Evolutionary conservation across 2,797 vertebrate species (phyloP), one percentile per base, ranked within the genome.

Genomic region (Liasis olivaceus): DNA sequence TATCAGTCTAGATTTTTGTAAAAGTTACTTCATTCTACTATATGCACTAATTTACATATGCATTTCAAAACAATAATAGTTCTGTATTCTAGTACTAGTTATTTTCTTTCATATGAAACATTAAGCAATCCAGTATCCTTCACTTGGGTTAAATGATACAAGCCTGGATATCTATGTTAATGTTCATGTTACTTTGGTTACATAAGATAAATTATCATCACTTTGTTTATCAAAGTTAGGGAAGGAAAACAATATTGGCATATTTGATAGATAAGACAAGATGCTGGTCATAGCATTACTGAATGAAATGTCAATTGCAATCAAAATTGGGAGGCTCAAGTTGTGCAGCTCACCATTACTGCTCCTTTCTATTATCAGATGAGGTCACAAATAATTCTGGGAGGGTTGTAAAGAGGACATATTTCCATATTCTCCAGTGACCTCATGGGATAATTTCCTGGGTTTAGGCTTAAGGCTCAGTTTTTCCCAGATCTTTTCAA

Each of bases 1-100:
- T 63, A 17, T n/a, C 66, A 26, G 93, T 87, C 89, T 91, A 59
- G 15, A 28, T 81, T 93, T 85, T 64, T 81, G 90, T 90, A 93
- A 94, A 89, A 17, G 89, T 26, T 2, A 31, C 3, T n/a, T 26
- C 24, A 15, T 85, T 72, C 54, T 64, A 0, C 56, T 62, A 58
- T 87, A 88, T 69, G 5, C 51, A 85, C 0, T 47, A 36, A 9
- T 26, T 22, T 85, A 84, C 31, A 72, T 88, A 28, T 64, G 47
- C 66, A 58, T 26, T 22, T 72, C 8, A 17, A 63, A 93, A 60
- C 0, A 31, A 62, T 36, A 77, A 9, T 66, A 89, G 7, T 42
- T 60, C 4, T 17, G 13, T 28, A 64, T 51, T 89, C 88, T 69
- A 42, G 11, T 36, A 69, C 28, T 28, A 22, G 12, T 14, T 90